phyloP scores from a whole-genome alignment of 2,797 vertebrate genomes.

The Thalassophryne amazonica region DNA sequence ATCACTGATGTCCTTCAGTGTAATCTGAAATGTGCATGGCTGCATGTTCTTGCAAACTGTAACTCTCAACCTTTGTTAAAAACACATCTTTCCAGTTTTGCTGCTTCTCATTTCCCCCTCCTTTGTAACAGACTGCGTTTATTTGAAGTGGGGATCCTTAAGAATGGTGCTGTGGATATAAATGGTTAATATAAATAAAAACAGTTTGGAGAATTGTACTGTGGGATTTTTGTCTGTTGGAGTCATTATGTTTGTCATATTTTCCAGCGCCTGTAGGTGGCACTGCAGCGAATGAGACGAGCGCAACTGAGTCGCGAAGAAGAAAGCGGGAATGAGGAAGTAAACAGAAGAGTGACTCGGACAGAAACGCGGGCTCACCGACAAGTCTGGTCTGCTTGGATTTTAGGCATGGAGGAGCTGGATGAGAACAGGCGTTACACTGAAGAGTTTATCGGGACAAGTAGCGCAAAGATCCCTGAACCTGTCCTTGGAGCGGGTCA shows the following conservation, averaged over 20 bases:
- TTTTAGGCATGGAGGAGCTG: slow-evolving; percentile 27
- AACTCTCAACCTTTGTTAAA: slow-evolving; percentile 20
- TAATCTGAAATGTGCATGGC: slow-evolving; percentile 73
- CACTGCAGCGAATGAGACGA: background rate
- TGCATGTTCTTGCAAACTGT: slow-evolving; percentile 70
- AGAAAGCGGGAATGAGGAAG: slow-evolving; percentile 15
- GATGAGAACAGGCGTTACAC: background rate
- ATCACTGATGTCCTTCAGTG: slow-evolving; percentile 55
- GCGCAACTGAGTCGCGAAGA: too few species aligned
- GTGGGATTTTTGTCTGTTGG: too few species aligned
- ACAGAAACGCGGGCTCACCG: background rate
- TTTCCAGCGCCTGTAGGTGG: background rate
- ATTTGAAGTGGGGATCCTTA: slow-evolving; percentile 55
- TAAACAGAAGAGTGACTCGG: slow-evolving; percentile 2
- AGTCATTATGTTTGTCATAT: too few species aligned
- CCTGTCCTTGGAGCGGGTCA: background rate
- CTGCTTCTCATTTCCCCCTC: slow-evolving; percentile 27
- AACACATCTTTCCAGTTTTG: background rate
- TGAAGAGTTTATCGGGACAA: slow-evolving; percentile 2
- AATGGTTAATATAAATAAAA: slow-evolving; percentile 85
- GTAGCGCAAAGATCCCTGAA: background rate
- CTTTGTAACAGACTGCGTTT: slow-evolving; percentile 60
- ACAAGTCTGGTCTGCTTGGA: rapidly evolving
- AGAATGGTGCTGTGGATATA: slow-evolving; percentile 80
- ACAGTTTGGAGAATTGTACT: slow-evolving; percentile 62